Evolutionary conservation across 1,140 invertebrate genomes (phyloP).

Genomic region (Phocides pigmalion): DNA sequence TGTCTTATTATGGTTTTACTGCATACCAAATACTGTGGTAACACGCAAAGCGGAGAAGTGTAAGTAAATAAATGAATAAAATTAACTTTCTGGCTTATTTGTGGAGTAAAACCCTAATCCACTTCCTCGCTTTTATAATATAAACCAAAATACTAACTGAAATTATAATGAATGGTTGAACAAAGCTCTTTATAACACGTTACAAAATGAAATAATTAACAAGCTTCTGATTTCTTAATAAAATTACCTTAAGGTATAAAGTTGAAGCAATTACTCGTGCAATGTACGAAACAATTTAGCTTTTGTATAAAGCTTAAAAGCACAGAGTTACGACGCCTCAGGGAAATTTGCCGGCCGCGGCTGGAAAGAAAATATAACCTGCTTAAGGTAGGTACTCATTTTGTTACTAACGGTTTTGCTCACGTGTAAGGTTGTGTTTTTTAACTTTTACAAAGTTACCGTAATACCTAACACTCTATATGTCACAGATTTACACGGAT

Average conservation of each 20-base stretch:
- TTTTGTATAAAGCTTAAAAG: conserved; percentile 34
- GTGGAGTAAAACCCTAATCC: no score
- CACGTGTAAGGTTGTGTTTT: no score
- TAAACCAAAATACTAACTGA: background rate
- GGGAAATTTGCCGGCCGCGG: conserved; percentile 32
- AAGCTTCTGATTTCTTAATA: background rate
- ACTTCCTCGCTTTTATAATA: background rate
- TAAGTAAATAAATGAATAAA: no score
- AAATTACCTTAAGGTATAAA: conserved; percentile 14
- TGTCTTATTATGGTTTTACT: no score
- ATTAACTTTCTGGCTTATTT: no score
- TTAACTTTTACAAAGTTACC: no score
- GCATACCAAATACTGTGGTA: no score
- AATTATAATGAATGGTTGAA: background rate
- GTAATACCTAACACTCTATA: no score
- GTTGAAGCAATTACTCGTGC: conserved; percentile 34
- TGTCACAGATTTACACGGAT: no score
- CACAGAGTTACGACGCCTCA: conserved; percentile 31
- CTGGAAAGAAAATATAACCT: conserved; percentile 23
- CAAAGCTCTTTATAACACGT: background rate
- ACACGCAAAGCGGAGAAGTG: no score
- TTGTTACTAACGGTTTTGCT: no score
- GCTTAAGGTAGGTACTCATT: no score
- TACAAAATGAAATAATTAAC: conserved; percentile 13
- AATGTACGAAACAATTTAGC: conserved; percentile 38